A percentile compares a stretch with the other conserved stretches of the same genome.
These are phyloP conservation scores for Notolepis coatsorum DNA, from an alignment of 2,797 vertebrate genomes.

Conservation along the genomic window DNA sequence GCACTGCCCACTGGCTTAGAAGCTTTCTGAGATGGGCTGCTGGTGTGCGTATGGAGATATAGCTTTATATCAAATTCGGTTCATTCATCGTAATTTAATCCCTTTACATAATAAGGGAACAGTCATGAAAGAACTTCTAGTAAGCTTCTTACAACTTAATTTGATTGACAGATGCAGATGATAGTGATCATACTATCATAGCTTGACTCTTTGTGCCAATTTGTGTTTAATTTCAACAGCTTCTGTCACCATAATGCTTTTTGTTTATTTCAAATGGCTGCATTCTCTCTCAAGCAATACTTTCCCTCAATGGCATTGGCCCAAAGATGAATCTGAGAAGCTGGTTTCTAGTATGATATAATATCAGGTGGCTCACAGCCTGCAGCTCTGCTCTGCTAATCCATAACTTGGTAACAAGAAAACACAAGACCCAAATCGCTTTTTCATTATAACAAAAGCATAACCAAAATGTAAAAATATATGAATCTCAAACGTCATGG, in stretches of 20 bases:
- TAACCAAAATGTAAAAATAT: too few relatives aligned
- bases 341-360: too few relatives aligned
- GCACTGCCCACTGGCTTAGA: neutral
- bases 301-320: neutral
- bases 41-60: neutral
- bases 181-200: neutral
- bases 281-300: neutral
- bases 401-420: too few relatives aligned
- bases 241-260: neutral
- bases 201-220: slow-evolving; percentile 7
- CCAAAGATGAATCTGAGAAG: too few relatives aligned
- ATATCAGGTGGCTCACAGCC: too few relatives aligned
- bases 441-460: too few relatives aligned
- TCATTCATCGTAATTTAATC: neutral
- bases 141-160: neutral
- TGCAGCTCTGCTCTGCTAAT: too few relatives aligned
- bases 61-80: neutral
- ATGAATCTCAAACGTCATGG: too few relatives aligned
- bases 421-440: too few relatives aligned
- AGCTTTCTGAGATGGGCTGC: neutral
- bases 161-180: slow-evolving; percentile 17
- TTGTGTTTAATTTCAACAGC: slow-evolving; percentile 23
- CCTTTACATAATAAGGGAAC: neutral
- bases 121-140: neutral
- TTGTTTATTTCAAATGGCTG: neutral